These are phyloP conservation scores for Hoplodrina blanda DNA, from an alignment of 2,888 invertebrate genomes.

Conservation along the genomic window DNA sequence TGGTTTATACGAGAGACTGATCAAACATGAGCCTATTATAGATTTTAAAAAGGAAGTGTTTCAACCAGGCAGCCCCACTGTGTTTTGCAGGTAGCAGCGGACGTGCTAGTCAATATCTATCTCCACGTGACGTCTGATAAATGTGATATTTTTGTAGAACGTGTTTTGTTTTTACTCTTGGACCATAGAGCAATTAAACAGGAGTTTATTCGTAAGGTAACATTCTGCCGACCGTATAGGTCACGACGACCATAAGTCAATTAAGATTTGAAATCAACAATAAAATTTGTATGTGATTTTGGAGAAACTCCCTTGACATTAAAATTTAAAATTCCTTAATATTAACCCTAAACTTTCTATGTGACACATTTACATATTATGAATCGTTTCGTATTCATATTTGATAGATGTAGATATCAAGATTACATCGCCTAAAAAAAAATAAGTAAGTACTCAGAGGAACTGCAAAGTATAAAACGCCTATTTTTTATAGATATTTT, in stretches of 20 bases:
- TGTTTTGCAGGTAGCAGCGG: constrained; percentile 28
- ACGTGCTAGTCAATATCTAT: constrained; percentile 26
- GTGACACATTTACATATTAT: constrained; percentile 2
- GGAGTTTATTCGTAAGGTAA: constrained; percentile 30
- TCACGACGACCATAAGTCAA: constrained; percentile 36
- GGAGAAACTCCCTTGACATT: constrained; percentile 11
- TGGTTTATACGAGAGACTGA: too few relatives aligned
- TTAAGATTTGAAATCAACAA: constrained; percentile 41
- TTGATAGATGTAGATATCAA: constrained; percentile 7
- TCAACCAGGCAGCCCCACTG: too few relatives aligned
- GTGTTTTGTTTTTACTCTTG: constrained; percentile 30
- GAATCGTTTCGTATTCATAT: too few relatives aligned
- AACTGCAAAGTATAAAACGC: not conserved
- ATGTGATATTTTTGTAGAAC: constrained; percentile 63
- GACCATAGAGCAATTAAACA: constrained; percentile 42
- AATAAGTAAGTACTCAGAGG: not conserved
- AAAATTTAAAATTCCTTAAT: not conserved
- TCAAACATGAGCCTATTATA: too few relatives aligned
- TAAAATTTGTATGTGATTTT: not conserved
- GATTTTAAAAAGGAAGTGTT: too few relatives aligned
- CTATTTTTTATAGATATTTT: constrained; percentile 38
- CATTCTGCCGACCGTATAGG: constrained; percentile 17
- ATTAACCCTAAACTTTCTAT: constrained; percentile 5
- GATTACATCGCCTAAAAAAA: not conserved
- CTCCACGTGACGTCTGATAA: constrained; percentile 39